Evolutionary conservation across 2,113 vertebrate species (phyloP), one percentile per base, ranked within the genome.

Genomic region (Entelurus aequoreus): DNA sequence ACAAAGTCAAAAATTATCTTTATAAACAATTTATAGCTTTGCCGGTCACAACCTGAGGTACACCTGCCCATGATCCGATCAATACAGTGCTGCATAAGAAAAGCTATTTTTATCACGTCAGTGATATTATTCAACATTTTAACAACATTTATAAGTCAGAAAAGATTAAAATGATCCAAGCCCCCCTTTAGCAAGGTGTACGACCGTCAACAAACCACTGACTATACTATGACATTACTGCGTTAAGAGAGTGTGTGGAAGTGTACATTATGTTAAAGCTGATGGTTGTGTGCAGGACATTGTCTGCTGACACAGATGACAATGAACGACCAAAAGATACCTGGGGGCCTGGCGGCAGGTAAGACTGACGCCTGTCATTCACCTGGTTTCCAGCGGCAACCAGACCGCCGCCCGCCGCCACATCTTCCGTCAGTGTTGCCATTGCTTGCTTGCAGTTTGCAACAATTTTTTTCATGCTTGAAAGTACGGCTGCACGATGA

Each of bases 291-390:
- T 64, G 76, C 87, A 88, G 87, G 87, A 82, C 87, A 70, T 87
- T 88, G 87, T 91, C 91, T 88, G 87, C 88, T 88, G 91, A 90
- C 81, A 90, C 89, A 81, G 87, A 86, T 90, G 90, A 90, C 82
- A 92, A 87, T 90, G 90, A 91, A 85, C 90, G 89, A 89, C 88
- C 88, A 82, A 91, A 91, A 91, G 90, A 91, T 84, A 86, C 89
- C 82, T 90, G 90, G 84, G 88, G 90, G 85, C 83, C 88, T 78
- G 86, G 86, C 84, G 86, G 88, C 89, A 91, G 91, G 91, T 92
- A 91, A 92, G 91, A 87, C 84, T 72, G 80, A 82, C 79, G 80
- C 83, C 71, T 83, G 74, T 84, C 81, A 86, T 79, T 81, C 81
- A 78, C 63, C 75, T 83, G 84, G 79, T 84, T 80, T 73, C 68